phyloP scores from a whole-genome alignment of 2,113 vertebrate genomes.

The Recurvirostra avosetta region DNA sequence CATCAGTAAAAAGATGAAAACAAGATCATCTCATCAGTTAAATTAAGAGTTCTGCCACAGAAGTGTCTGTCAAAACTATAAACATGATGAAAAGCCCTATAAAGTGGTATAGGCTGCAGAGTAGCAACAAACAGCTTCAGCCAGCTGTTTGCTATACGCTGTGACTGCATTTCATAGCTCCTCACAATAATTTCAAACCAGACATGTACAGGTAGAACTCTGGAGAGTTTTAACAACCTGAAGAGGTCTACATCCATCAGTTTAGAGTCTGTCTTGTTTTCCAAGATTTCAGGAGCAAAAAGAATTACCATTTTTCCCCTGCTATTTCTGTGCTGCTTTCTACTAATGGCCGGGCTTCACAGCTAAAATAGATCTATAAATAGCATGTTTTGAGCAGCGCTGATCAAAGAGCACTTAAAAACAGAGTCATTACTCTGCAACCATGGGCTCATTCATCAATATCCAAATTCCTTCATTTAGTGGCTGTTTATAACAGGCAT shows the following conservation, averaged over 20 bases:
- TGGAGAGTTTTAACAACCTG: background rate
- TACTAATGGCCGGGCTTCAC: background rate
- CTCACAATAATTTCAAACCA: background rate
- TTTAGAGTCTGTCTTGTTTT: background rate
- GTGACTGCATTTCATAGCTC: background rate
- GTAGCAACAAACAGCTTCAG: background rate
- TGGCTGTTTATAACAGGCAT: background rate
- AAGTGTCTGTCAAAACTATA: slow-evolving; percentile 15
- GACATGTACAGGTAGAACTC: background rate
- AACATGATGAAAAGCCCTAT: slow-evolving; percentile 11
- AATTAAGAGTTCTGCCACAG: slow-evolving; percentile 12
- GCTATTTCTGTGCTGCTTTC: background rate
- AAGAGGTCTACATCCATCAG: background rate
- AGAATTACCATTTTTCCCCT: background rate
- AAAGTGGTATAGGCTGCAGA: background rate
- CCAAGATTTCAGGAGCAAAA: background rate
- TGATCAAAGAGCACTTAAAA: slow-evolving; percentile 34
- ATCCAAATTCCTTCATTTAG: background rate
- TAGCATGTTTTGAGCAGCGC: background rate
- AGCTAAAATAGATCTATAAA: background rate
- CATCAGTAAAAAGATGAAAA: background rate
- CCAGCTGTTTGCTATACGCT: background rate
- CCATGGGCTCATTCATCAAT: background rate
- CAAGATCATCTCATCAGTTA: background rate
- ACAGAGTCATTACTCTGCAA: background rate